phyloP scores from a whole-genome alignment of 2,888 invertebrate genomes.

The Cremastinae sp. region DNA sequence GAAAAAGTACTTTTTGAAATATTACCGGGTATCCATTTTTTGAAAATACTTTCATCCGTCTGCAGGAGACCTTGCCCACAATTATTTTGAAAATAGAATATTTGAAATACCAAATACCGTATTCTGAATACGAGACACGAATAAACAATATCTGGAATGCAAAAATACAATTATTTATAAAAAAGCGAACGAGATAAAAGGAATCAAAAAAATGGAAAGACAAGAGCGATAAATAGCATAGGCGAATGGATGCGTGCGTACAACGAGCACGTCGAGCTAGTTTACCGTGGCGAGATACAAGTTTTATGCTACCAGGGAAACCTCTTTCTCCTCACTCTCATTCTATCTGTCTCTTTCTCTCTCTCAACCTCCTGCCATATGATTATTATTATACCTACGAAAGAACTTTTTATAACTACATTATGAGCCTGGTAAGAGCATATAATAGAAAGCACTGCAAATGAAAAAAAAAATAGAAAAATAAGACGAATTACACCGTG shows the following conservation, averaged over 20 bases:
- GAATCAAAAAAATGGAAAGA: neutral
- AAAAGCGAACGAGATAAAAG: too few relatives aligned
- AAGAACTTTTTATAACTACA: slow-evolving; percentile 58
- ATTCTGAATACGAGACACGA: too few relatives aligned
- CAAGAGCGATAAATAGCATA: slow-evolving; percentile 3
- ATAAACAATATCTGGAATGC: too few relatives aligned
- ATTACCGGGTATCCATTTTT: too few relatives aligned
- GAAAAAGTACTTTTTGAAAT: too few relatives aligned
- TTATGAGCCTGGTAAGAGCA: slow-evolving; percentile 47
- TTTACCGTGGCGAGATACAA: slow-evolving; percentile 58
- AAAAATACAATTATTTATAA: neutral
- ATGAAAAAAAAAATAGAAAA: slow-evolving; percentile 10
- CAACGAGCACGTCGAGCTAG: slow-evolving; percentile 42
- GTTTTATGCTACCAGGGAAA: slow-evolving; percentile 45
- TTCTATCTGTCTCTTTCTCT: slow-evolving; percentile 32
- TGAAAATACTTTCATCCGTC: too few relatives aligned
- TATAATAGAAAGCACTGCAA: slow-evolving; percentile 47
- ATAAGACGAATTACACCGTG: slow-evolving; percentile 9
- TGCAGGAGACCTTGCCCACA: too few relatives aligned
- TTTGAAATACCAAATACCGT: too few relatives aligned
- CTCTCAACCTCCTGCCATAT: slow-evolving; percentile 19
- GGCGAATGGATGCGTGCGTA: slow-evolving; percentile 39
- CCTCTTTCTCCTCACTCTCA: neutral
- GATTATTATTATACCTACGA: slow-evolving; percentile 12
- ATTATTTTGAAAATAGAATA: too few relatives aligned